phyloP scores from a whole-genome alignment of 2,888 invertebrate genomes.

The Antitype chi region DNA sequence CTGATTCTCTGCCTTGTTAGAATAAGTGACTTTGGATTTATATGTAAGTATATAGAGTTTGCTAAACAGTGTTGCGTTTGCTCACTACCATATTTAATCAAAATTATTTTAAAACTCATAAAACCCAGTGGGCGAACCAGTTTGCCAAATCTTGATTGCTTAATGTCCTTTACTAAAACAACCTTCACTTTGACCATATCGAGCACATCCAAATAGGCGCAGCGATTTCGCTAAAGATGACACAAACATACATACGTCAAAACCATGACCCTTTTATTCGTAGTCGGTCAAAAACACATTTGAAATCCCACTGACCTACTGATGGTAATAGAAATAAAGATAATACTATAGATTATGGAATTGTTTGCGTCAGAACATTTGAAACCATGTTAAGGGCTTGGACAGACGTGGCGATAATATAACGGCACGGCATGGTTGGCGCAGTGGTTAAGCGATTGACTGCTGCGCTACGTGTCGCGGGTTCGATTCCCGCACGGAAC shows the following conservation, averaged over 20 bases:
- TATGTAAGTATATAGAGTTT: too few species aligned
- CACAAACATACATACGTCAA: slow-evolving; percentile 35
- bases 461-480: too few species aligned
- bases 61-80: background rate
- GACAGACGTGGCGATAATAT: slow-evolving; percentile 2
- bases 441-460: too few species aligned
- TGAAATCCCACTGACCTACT: slow-evolving; percentile 58
- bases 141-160: slow-evolving; percentile 47
- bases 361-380: slow-evolving; percentile 56
- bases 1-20: too few species aligned
- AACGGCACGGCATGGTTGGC: too few species aligned
- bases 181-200: slow-evolving; percentile 55
- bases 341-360: slow-evolving; percentile 50
- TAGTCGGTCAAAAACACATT: slow-evolving; percentile 49
- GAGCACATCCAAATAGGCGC: slow-evolving; percentile 17
- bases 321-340: slow-evolving; percentile 53
- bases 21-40: too few species aligned
- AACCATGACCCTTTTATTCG: slow-evolving; percentile 36
- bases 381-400: slow-evolving; percentile 34
- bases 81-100: background rate
- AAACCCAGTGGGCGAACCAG: slow-evolving; percentile 11
- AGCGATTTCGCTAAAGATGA: slow-evolving; percentile 42
- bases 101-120: slow-evolving; percentile 24
- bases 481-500: too few species aligned
- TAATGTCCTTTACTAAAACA: slow-evolving; percentile 13